Percentiles rank a stretch among this genome's conserved stretches.
Conservation (phyloP, 2,888 invertebrate species). For the Cephus nigrinus region DNA sequence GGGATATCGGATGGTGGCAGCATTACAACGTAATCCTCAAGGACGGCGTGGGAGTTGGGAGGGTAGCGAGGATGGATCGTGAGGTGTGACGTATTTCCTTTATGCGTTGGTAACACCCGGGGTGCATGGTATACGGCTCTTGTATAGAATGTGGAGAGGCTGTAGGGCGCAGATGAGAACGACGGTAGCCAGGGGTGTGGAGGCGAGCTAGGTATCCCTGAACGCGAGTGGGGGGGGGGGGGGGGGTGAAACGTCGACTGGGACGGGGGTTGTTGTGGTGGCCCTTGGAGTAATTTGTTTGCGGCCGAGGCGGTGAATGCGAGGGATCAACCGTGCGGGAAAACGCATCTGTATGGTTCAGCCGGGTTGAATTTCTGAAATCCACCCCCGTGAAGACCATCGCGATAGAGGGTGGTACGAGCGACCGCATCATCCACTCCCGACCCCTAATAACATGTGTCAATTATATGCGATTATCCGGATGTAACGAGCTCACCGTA, state of each 20-base stretch:
- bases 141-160: neutral
- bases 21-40: constrained; percentile 30
- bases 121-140: constrained; percentile 14
- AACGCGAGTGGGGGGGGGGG: neutral
- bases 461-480: neutral
- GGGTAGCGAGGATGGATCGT: constrained; percentile 17
- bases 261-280: constrained; percentile 8
- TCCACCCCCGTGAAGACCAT: constrained; percentile 6
- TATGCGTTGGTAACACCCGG: constrained; percentile 28
- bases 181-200: neutral
- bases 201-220: neutral
- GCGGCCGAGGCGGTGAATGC: constrained; percentile 23
- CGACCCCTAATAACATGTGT: neutral
- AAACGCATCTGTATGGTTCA: constrained; percentile 19
- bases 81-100: constrained; percentile 30
- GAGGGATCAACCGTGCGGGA: constrained; percentile 19
- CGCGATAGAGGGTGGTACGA: neutral
- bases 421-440: neutral
- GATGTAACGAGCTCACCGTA: neutral
- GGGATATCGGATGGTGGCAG: constrained; percentile 24
- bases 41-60: neutral
- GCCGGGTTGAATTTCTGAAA: constrained; percentile 6
- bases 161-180: neutral
- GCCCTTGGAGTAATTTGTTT: constrained; percentile 27
- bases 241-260: neutral